Evolutionary conservation across 2,113 vertebrate species (phyloP).

Genomic region (Tympanuchus pallidicinctus): DNA sequence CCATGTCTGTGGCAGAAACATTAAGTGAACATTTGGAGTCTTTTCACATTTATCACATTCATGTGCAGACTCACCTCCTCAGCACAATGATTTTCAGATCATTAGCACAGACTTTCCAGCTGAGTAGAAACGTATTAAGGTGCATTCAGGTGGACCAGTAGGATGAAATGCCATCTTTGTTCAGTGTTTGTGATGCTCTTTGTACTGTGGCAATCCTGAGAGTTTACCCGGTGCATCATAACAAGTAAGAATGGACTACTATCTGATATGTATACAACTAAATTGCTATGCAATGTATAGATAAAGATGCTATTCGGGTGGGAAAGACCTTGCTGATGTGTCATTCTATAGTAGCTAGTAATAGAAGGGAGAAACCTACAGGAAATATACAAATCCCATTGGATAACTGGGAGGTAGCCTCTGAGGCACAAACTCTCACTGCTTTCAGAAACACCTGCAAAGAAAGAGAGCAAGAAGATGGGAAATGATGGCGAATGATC

Average conservation of each 20-base stretch:
- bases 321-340: not conserved
- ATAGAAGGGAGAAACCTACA: accelerated
- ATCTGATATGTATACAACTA: not conserved
- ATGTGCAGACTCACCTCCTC: not conserved
- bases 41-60: not conserved
- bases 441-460: not conserved
- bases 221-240: not conserved
- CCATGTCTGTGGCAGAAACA: not conserved
- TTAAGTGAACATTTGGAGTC: not conserved
- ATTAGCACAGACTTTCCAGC: not conserved
- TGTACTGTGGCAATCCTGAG: not conserved
- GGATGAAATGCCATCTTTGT: not conserved
- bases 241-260: not conserved
- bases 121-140: not conserved
- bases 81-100: not conserved
- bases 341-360: not conserved
- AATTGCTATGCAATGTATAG: not conserved
- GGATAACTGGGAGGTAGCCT: not conserved
- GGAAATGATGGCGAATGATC: not conserved
- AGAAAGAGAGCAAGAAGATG: not conserved
- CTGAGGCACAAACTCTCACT: not conserved
- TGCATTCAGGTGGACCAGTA: not conserved
- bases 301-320: not conserved
- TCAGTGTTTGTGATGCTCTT: not conserved
- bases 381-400: not conserved